Base-by-base conservation (phyloP, 2,113 vertebrate species). In the Ornithorhynchus anatinus region DNA sequence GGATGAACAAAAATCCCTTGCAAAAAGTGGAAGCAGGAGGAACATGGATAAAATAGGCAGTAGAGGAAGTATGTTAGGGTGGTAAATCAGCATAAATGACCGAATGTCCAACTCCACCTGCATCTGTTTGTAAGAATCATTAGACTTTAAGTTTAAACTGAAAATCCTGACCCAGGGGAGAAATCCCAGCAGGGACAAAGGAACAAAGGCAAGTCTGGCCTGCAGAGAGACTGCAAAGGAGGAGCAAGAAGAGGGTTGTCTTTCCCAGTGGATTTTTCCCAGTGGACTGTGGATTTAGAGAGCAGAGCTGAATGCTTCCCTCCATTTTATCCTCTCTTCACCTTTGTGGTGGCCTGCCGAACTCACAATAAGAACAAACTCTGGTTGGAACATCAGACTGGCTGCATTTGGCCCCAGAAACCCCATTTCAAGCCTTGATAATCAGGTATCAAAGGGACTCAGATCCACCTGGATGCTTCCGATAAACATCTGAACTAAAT, bases 401-500 rank as follows among this genome's bases (percentile, higher is more conserved):
- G 62, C 52, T 38, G 75, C 47, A 37, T 37, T 59, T 72, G 37
- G 51, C 51, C 20, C 52, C 59, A 62, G 44, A 56, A 73, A 38
- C 64, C 7, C 77, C 83, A 65, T 77, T 74, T 72, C 77, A 57
- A 63, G 62, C 57, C 75, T n/a, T 20, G 59, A 84, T 79, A 77
- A 64, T 65, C 52, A 66, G 36, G 23, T 72, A 81, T 81, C 83
- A 84, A 84, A 87, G 40, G 40, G 62, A 39, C 35, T 75, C 51
- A 66, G 44, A 71, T 59, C 27, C 7, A 7, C 14, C 20, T 29
- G 72, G 75, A 57, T 64, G 56, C 56, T 59, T 50, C 62, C 52
- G 66, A 77, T 69, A 81, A 59, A 69, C 66, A 85, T 79, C 72
- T 72, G 75, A 72, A 45, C 72, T 75, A 52, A 69, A 52, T 72